Conservation (phyloP, 2,888 invertebrate genomes). For the Hypselothyrea guttata region DNA sequence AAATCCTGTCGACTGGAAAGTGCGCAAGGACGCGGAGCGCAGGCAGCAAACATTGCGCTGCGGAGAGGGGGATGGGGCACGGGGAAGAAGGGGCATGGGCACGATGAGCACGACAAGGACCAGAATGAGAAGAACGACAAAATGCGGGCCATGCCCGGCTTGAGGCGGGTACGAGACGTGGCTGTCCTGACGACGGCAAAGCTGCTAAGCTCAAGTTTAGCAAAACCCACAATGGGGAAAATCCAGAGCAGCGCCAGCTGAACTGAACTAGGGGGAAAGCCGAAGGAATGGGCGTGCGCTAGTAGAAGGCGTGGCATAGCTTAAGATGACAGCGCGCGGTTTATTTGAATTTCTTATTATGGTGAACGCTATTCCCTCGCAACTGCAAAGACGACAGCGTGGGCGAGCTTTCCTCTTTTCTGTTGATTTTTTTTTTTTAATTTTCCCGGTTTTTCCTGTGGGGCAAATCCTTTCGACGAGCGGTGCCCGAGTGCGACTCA, state of each 20-base stretch:
- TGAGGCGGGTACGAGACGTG: slow-evolving; percentile 4
- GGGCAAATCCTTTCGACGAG: slow-evolving; percentile 60
- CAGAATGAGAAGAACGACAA: slow-evolving; percentile 57
- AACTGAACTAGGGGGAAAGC: slow-evolving; percentile 22
- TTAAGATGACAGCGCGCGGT: slow-evolving; percentile 80
- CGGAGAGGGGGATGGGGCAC: not conserved
- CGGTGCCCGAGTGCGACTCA: slow-evolving; percentile 10
- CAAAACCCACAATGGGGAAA: slow-evolving; percentile 67
- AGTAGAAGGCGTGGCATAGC: slow-evolving; percentile 73
- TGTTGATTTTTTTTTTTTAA: slow-evolving; percentile 45
- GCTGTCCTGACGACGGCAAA: slow-evolving; percentile 57
- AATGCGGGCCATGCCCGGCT: slow-evolving; percentile 58
- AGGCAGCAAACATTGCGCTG: slow-evolving; percentile 24
- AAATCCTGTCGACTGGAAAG: slow-evolving; percentile 82
- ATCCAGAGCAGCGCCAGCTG: slow-evolving; percentile 33
- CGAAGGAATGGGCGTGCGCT: slow-evolving; percentile 50
- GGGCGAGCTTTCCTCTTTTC: slow-evolving; percentile 11
- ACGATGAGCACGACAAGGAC: slow-evolving; percentile 45
- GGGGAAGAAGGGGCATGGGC: slow-evolving; percentile 8
- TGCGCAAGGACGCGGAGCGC: slow-evolving; percentile 72
- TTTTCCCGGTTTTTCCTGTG: slow-evolving; percentile 50
- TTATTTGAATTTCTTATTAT: slow-evolving; percentile 79
- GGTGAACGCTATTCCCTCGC: no score
- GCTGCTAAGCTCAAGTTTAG: slow-evolving; percentile 78
- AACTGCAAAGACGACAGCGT: not conserved